A percentile compares a stretch with the other conserved stretches of the same genome.
These are phyloP conservation scores for Hippopotamyrus pictus DNA, from an alignment of 2,797 vertebrate species.

Conservation along the genomic window DNA sequence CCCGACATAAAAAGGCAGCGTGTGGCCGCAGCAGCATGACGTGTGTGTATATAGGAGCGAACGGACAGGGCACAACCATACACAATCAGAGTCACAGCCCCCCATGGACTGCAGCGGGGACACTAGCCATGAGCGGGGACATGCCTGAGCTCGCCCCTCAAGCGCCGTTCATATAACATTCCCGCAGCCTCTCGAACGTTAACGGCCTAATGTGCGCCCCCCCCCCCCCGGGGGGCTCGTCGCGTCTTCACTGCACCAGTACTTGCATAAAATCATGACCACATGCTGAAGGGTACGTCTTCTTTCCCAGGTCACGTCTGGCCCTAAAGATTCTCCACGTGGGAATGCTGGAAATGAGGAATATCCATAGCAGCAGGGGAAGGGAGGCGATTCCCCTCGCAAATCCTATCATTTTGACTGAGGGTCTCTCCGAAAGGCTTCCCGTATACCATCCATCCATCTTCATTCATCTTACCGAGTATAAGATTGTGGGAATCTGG, in stretches of 20 bases:
- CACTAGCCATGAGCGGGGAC: neutral
- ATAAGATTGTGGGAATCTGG: neutral
- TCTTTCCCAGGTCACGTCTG: neutral
- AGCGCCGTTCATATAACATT: neutral
- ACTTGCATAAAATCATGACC: neutral
- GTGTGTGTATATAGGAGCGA: neutral
- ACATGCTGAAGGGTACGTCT: neutral
- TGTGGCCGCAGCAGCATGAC: neutral
- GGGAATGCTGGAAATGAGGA: neutral
- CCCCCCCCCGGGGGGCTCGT: neutral
- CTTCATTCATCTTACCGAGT: neutral
- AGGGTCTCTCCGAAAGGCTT: neutral
- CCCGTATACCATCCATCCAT: neutral
- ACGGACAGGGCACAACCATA: neutral
- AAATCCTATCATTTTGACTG: neutral
- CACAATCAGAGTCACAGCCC: neutral
- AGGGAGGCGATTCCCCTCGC: no score
- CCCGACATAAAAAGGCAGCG: neutral
- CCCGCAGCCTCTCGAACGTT: neutral
- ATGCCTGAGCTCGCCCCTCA: neutral
- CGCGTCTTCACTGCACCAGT: neutral
- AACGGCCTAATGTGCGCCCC: neutral
- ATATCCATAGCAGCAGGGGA: no score
- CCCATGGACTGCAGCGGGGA: neutral
- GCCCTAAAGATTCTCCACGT: neutral